Evolutionary conservation across 2,797 vertebrate genomes (phyloP).

Genomic region (Agapornis canus): DNA sequence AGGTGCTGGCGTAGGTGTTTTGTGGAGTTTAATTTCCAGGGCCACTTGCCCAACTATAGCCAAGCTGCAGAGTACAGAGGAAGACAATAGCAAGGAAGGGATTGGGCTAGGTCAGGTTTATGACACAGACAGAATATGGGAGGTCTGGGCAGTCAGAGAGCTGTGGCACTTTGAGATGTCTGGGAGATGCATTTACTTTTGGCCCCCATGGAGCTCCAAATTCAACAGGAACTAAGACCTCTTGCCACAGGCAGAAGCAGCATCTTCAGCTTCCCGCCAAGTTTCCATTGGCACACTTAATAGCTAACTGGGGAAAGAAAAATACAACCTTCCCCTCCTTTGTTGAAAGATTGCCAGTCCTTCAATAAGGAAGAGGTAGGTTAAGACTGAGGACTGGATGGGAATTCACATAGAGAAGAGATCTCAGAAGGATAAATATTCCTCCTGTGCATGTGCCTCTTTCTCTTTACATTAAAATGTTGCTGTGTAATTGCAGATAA

Average conservation of each 20-base stretch:
- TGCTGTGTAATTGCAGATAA: neutral
- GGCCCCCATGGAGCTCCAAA: neutral
- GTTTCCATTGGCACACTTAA: slow-evolving; percentile 63
- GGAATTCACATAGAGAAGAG: slow-evolving; percentile 11
- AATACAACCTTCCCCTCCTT: slow-evolving; percentile 47
- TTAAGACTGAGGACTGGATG: slow-evolving; percentile 13
- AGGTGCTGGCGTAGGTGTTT: neutral
- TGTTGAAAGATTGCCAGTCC: slow-evolving; percentile 51
- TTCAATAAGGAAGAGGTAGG: slow-evolving; percentile 42
- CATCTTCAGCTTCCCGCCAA: slow-evolving; percentile 45
- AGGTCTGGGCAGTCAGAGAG: neutral
- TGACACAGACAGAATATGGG: neutral
- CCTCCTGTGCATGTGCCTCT: neutral
- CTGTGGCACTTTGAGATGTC: neutral
- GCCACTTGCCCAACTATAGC: neutral
- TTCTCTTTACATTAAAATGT: neutral
- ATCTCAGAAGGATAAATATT: slow-evolving; percentile 23
- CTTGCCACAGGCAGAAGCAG: neutral
- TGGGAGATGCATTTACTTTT: neutral
- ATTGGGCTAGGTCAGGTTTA: neutral
- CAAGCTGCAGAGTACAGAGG: neutral
- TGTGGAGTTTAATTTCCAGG: neutral
- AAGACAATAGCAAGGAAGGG: neutral
- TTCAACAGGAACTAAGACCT: neutral
- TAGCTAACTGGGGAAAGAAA: slow-evolving; percentile 55